These are phyloP conservation scores for Desoria tigrina DNA, from an alignment of 2,888 invertebrate species.

Conservation along the genomic window DNA sequence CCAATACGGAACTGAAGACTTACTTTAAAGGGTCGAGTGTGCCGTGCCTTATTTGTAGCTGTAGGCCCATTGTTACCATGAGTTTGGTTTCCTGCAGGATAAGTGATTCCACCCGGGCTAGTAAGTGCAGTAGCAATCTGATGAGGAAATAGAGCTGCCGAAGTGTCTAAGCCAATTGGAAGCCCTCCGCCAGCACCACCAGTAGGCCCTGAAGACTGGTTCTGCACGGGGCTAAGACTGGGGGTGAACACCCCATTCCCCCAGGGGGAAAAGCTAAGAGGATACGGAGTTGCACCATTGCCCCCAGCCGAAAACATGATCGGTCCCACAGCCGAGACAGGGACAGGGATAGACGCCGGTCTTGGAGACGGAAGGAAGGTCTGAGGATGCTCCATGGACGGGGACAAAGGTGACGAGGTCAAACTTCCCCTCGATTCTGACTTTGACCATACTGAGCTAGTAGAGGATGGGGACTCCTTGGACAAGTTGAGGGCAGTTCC, in stretches of 20 bases:
- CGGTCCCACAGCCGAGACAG: background rate
- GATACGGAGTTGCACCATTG: background rate
- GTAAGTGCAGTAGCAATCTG: conserved; percentile 15
- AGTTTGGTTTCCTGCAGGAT: no score
- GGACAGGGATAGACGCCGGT: conserved; percentile 34
- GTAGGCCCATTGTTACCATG: conserved; percentile 19
- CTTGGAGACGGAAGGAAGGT: conserved; percentile 36
- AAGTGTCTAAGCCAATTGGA: conserved; percentile 39
- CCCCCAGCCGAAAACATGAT: background rate
- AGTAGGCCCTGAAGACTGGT: conserved; percentile 31
- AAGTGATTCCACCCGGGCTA: no score
- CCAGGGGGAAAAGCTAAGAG: conserved; percentile 10
- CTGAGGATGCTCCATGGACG: conserved; percentile 13
- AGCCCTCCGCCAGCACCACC: conserved; percentile 22
- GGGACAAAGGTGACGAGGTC: conserved; percentile 1
- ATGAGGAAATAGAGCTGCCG: conserved; percentile 30
- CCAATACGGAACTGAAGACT: background rate
- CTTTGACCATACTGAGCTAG: conserved; percentile 5
- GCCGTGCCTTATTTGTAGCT: conserved; percentile 34
- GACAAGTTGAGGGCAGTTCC: conserved; percentile 42
- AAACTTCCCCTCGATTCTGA: background rate
- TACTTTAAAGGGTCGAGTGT: conserved; percentile 52
- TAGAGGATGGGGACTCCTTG: conserved; percentile 35
- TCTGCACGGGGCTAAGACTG: conserved; percentile 42
- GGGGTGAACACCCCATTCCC: conserved; percentile 32